These are phyloP conservation scores for Euphonia xanthogaster DNA, from an alignment of 2,797 vertebrate species.

Conservation along the genomic window DNA sequence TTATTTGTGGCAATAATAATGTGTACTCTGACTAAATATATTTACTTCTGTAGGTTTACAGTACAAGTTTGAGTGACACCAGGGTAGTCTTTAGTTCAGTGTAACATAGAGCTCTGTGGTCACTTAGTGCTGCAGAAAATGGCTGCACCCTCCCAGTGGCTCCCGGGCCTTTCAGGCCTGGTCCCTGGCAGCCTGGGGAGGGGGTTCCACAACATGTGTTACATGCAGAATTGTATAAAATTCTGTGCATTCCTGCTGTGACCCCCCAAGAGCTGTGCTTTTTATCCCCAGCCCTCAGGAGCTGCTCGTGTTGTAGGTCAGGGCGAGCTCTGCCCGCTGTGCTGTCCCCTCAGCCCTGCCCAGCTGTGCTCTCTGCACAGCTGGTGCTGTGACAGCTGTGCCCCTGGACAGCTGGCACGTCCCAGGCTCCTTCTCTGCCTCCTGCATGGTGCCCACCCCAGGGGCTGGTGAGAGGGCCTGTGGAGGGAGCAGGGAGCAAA, in stretches of 20 bases:
- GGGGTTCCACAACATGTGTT: background rate
- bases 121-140: background rate
- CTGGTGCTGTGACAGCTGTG: fast-evolving
- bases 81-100: background rate
- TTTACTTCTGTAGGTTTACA: background rate
- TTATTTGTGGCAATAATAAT: constrained; percentile 8
- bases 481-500: background rate
- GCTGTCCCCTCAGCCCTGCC: background rate
- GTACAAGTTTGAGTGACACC: background rate
- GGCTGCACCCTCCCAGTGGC: background rate
- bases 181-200: background rate
- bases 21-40: background rate
- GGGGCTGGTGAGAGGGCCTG: background rate
- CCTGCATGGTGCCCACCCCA: no score
- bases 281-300: background rate
- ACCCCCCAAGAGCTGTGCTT: background rate
- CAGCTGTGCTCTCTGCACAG: background rate
- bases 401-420: fast-evolving
- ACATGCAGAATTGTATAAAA: background rate
- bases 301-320: fast-evolving
- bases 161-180: background rate
- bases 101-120: fast-evolving
- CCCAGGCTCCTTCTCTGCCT: background rate
- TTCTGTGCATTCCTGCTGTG: no score
- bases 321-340: fast-evolving